Percentiles rank a stretch among this genome's conserved stretches.
These are phyloP conservation scores for Sebastes wilsoni DNA, from an alignment of 2,797 vertebrate genomes.

Conservation along the genomic window DNA sequence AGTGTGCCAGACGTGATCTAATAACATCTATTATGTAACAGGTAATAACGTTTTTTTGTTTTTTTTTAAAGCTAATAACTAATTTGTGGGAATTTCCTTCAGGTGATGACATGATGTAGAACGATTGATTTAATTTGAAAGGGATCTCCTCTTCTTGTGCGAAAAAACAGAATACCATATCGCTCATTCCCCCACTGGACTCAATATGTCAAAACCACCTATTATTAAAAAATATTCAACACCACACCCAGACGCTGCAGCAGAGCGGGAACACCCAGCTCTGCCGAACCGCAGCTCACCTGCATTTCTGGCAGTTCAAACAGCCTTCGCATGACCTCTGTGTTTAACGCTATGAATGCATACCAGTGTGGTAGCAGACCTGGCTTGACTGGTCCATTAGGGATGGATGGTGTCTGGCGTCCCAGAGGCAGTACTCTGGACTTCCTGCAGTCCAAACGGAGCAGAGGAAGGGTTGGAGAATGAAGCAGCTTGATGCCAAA, in stretches of 20 bases:
- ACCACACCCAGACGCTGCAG: slow-evolving; percentile 44
- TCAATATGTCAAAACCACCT: slow-evolving; percentile 43
- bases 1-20: slow-evolving; percentile 55
- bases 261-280: slow-evolving; percentile 33
- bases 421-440: slow-evolving; percentile 60
- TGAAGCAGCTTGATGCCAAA: slow-evolving; percentile 54
- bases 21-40: slow-evolving; percentile 43
- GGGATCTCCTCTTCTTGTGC: slow-evolving; percentile 24
- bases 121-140: slow-evolving; percentile 50
- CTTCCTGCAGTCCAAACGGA: slow-evolving; percentile 66
- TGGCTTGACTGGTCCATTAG: slow-evolving; percentile 61
- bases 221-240: slow-evolving; percentile 45
- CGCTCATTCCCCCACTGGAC: slow-evolving; percentile 17
- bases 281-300: slow-evolving; percentile 54
- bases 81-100: slow-evolving; percentile 33
- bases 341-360: slow-evolving; percentile 56
- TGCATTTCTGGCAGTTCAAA: slow-evolving; percentile 48
- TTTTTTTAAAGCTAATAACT: slow-evolving; percentile 20
- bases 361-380: slow-evolving; percentile 46
- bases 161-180: slow-evolving; percentile 36
- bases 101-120: slow-evolving; percentile 41
- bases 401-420: slow-evolving; percentile 70
- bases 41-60: slow-evolving; percentile 27
- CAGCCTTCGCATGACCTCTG: slow-evolving; percentile 55
- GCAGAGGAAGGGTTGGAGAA: slow-evolving; percentile 58